Base-by-base conservation (phyloP, 2,888 invertebrate genomes). In the Heteromurus nitidus region DNA sequence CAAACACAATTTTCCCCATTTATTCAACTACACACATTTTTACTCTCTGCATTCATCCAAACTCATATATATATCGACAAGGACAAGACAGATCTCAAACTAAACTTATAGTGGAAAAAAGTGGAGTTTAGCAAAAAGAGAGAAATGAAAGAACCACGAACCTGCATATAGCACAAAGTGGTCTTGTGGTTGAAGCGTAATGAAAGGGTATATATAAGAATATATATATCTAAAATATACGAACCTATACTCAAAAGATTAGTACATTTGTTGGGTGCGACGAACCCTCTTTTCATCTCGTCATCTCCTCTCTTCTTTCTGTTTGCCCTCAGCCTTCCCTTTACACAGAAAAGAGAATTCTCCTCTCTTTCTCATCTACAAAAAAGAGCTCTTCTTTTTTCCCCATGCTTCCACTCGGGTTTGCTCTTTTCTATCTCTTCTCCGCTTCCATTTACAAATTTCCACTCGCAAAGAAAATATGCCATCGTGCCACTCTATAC, bases 241-340 rank as follows among this genome's bases (percentile, higher is more conserved):
- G 62, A 36, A 22, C 60, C 58, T 70, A 79, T 50, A 44, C 79
- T 47, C 72, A 80, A 70, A 72, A 67, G 67, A 73, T 47, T 67
- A 73, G 72, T 79, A 77, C 69, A 47, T 30, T 58, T 50, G 28
- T 76, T 64, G 77, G 80, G 80, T 80, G 73, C 80, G 80, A 80
- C 80, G 80, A 80, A 80, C 80, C 80, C 73, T 80, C 72, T 72
- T 70, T 70, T 70, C 55, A 62, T 70, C 70, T 64, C 50, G 47
- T 65, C 64, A 24, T 28, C 64, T 30, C 70, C 30, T 13, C 47
- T 67, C 58, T 70, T 30, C 22, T 44, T 28, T 11, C 18, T 64
- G 24, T 24, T 42, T 65, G 67, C 75, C n/a, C n/a, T n/a, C n/a
- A n/a, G n/a, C n/a, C 50, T 50, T 50, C 18, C 5, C 50, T 50